phyloP scores from a whole-genome alignment of 2,113 vertebrate genomes.

The Enhydra lutris region DNA sequence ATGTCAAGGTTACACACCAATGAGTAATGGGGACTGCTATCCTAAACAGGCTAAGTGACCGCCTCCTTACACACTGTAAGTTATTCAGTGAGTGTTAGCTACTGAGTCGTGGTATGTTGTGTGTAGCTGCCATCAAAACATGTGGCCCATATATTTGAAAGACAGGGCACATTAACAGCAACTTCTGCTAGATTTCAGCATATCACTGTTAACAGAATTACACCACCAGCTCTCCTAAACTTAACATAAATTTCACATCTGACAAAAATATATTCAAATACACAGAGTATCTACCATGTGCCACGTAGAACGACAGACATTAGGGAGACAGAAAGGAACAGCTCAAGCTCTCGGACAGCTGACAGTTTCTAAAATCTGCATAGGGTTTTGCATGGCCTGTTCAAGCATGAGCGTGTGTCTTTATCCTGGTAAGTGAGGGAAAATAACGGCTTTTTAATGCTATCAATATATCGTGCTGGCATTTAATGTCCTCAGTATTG shows the following conservation, averaged over 20 bases:
- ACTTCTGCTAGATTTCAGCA: background rate
- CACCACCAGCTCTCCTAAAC: background rate
- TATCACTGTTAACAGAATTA: background rate
- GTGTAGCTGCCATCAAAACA: constrained; percentile 25
- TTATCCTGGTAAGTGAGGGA: background rate
- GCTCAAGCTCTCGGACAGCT: background rate
- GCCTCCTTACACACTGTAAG: background rate
- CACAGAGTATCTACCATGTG: background rate
- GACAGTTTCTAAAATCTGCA: background rate
- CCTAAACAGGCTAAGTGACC: background rate
- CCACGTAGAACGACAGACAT: background rate
- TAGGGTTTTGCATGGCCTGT: background rate
- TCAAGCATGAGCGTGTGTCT: background rate
- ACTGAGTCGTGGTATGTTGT: background rate
- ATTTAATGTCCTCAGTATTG: background rate
- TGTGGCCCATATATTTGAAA: background rate
- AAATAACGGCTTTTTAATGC: background rate
- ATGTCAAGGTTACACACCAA: background rate
- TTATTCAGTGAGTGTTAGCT: background rate
- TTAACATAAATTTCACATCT: background rate
- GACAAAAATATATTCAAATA: constrained; percentile 14
- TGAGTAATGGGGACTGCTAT: background rate
- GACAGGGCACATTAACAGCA: background rate
- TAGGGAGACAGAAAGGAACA: background rate
- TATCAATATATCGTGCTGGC: too few relatives aligned